Conservation (phyloP, 2,888 invertebrate species). For the Lasioglossum leucozonium region DNA sequence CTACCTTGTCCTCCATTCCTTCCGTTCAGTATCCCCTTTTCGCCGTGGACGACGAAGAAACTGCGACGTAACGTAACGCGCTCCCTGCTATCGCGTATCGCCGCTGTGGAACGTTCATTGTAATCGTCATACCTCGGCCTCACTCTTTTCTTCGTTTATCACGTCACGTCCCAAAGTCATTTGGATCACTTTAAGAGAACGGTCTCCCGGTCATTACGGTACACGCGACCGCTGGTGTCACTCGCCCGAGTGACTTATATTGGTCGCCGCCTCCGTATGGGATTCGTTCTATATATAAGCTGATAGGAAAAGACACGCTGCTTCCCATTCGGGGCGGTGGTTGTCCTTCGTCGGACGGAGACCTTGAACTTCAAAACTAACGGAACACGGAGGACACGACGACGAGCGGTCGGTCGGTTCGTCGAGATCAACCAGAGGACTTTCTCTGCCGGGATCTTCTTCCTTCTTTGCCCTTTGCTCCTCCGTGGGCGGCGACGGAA, state of each 20-base stretch:
- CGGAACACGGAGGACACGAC: conserved; percentile 26
- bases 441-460: neutral
- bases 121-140: conserved; percentile 60
- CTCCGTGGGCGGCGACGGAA: neutral
- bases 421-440: neutral
- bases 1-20: conserved; percentile 24
- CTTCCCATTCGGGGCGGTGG: conserved; percentile 36
- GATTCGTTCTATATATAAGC: conserved; percentile 62
- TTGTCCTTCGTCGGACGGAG: conserved; percentile 41
- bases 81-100: conserved; percentile 60
- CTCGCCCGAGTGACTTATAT: conserved; percentile 67
- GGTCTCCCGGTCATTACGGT: conserved; percentile 58
- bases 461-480: neutral
- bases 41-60: conserved; percentile 37
- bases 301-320: conserved; percentile 48
- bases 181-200: conserved; percentile 62
- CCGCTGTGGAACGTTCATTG: conserved; percentile 62
- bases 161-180: conserved; percentile 64
- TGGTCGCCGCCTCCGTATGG: conserved; percentile 24
- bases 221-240: conserved; percentile 63
- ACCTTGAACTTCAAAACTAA: conserved; percentile 59
- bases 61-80: conserved; percentile 55
- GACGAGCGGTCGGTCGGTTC: neutral
- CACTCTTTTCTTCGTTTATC: conserved; percentile 65
- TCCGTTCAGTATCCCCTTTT: conserved; percentile 3